Evolutionary conservation across 2,797 vertebrate species (phyloP).

Genomic region (Cichlasoma orientale): DNA sequence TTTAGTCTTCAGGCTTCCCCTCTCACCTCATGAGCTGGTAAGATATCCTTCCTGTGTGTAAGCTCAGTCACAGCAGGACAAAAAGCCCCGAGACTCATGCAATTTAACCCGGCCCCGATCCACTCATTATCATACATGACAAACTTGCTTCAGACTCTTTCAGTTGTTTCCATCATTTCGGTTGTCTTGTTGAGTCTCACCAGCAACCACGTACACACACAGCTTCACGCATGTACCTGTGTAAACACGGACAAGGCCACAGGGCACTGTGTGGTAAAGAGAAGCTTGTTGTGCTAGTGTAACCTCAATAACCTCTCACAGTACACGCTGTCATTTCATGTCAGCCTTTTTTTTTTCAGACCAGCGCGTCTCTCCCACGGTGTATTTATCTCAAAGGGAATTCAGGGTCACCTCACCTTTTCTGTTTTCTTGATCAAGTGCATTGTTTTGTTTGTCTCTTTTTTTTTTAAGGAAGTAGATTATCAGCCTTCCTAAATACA

Average conservation of each 20-base stretch:
- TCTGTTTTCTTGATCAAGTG: neutral
- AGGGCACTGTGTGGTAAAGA: neutral
- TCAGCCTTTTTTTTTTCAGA: neutral
- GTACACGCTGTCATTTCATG: neutral
- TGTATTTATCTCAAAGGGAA: conserved; percentile 7
- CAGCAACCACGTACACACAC: neutral
- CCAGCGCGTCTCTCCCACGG: neutral
- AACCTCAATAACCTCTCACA: neutral
- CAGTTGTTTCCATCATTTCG: neutral
- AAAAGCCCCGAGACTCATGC: conserved; percentile 5
- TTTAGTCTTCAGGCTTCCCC: conserved; percentile 34
- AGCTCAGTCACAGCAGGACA: conserved; percentile 6
- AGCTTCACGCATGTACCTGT: neutral
- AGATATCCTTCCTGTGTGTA: conserved; percentile 14
- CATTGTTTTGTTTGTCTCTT: neutral
- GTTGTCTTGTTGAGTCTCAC: neutral
- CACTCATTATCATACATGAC: conserved; percentile 7
- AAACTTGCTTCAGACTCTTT: neutral
- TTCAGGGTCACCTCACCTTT: conserved; percentile 9
- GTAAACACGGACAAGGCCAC: neutral
- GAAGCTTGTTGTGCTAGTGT: neutral
- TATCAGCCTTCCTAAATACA: conserved; percentile 71
- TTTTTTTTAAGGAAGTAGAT: conserved; percentile 13
- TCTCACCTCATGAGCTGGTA: conserved; percentile 39
- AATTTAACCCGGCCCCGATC: neutral